Evolutionary conservation across 2,888 invertebrate species (phyloP), one percentile per base, ranked within the genome.

Genomic region (Amblyteles armatorius): DNA sequence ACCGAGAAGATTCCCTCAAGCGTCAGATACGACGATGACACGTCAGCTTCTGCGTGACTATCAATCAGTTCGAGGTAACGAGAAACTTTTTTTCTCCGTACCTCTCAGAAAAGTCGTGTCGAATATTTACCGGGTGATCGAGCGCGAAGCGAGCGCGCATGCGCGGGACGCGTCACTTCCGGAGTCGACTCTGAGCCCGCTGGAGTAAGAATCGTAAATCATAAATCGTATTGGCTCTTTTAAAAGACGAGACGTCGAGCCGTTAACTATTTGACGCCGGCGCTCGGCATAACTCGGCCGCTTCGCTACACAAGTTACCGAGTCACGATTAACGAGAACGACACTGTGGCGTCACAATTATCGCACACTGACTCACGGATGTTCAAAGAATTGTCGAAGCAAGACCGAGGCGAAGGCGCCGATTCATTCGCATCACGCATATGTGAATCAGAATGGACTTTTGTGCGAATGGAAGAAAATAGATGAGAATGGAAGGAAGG

Each of bases 161-260:
- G 50, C 76, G 33, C 68, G 79, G 50, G 55, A 65, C 65, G 73
- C 77, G 68, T 81, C 81, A 84, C 73, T 81, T 84, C 81, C 84
- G 81, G 81, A 77, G 48, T 73, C 50, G 67, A 63, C 72, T 52
- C 67, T 57, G 71, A 72, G 57, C 76, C 60, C 71, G 67, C 3
- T 29, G 13, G 36, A 44, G n/a, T 72, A 22, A 60, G 40, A 67
- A 36, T 57, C 65, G 40, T 65, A 77, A 65, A 73, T 82, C 84
- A 79, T 74, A 71, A 79, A 79, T 63, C 67, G 72, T 77, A 60
- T 68, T 63, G 81, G 67, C 71, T 50, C 22, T 33, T 50, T 29
- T 50, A 48, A 29, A 50, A 68, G 71, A 67, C 55, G 50, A 72
- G 65, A 48, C 44, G 44, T 48, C 16, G 50, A 52, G 50, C 55